Evolutionary conservation across 2,888 invertebrate species (phyloP).

Genomic region (Hololepta plana): DNA sequence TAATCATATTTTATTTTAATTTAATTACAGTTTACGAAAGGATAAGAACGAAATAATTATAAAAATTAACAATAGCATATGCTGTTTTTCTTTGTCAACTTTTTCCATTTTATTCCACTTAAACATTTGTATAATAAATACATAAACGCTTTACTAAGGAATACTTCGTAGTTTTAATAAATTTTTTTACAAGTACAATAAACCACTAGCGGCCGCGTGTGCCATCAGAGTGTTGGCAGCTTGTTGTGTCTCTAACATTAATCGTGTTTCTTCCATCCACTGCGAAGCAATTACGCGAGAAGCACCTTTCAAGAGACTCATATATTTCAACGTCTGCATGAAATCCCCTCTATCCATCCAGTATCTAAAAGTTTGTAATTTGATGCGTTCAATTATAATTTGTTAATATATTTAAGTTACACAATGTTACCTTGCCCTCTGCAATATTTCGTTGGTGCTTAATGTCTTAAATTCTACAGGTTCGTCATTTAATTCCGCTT

Average conservation of each 20-base stretch:
- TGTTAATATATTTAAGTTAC: no score
- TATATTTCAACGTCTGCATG: slow-evolving; percentile 66
- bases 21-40: no score
- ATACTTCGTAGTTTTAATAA: no score
- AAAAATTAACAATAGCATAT: no score
- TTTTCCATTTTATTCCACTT: no score
- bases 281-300: slow-evolving; percentile 64
- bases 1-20: no score
- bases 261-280: slow-evolving; percentile 73
- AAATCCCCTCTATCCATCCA: slow-evolving; percentile 81
- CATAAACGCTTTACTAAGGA: slow-evolving; percentile 15
- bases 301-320: slow-evolving; percentile 77
- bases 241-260: slow-evolving; percentile 75
- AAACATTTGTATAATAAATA: slow-evolving; percentile 1
- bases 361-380: slow-evolving; percentile 41
- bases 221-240: slow-evolving; percentile 80
- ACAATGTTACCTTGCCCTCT: slow-evolving; percentile 66
- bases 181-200: slow-evolving; percentile 30
- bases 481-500: slow-evolving; percentile 52
- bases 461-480: slow-evolving; percentile 53
- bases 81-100: no score
- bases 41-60: no score
- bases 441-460: slow-evolving; percentile 76
- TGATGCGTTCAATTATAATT: slow-evolving; percentile 3
- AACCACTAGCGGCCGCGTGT: slow-evolving; percentile 64